A percentile compares a stretch with the other conserved stretches of the same genome.
Conservation (phyloP, 2,113 vertebrate genomes). For the Microcebus lehilahytsara region DNA sequence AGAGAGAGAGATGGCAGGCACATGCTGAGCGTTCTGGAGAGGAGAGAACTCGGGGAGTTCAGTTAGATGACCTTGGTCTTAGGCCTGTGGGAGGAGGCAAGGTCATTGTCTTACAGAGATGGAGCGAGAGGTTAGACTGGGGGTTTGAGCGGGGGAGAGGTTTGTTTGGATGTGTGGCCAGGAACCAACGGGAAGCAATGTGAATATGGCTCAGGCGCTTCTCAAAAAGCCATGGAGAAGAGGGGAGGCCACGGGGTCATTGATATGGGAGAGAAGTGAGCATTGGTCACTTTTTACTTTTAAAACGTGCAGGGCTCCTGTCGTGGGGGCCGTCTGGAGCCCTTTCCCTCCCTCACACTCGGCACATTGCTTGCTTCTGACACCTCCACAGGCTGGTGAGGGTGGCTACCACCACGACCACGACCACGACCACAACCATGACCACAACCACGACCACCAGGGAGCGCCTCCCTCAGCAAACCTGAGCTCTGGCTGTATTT, state of each 20-base stretch:
- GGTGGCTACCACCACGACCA: background rate
- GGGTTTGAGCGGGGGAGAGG: background rate
- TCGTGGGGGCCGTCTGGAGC: background rate
- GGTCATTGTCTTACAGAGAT: background rate
- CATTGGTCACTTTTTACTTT: background rate
- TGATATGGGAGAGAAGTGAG: too few relatives aligned
- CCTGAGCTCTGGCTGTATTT: background rate
- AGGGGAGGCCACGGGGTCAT: too few relatives aligned
- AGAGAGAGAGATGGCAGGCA: background rate
- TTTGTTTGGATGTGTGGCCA: background rate
- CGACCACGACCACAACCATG: too few relatives aligned
- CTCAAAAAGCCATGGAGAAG: background rate
- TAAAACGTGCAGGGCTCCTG: background rate
- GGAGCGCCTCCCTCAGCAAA: fast-evolving
- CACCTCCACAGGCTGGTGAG: too few relatives aligned
- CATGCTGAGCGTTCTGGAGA: background rate
- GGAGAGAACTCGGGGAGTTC: background rate
- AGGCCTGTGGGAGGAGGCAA: background rate
- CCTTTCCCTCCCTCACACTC: fast-evolving
- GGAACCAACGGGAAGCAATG: fast-evolving
- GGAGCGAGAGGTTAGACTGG: background rate
- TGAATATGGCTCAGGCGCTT: background rate
- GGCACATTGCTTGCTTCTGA: background rate
- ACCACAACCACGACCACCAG: background rate
- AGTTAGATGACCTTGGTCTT: background rate